phyloP scores from a whole-genome alignment of 2,888 invertebrate genomes.

The Parapristionchus giblindavisi region DNA sequence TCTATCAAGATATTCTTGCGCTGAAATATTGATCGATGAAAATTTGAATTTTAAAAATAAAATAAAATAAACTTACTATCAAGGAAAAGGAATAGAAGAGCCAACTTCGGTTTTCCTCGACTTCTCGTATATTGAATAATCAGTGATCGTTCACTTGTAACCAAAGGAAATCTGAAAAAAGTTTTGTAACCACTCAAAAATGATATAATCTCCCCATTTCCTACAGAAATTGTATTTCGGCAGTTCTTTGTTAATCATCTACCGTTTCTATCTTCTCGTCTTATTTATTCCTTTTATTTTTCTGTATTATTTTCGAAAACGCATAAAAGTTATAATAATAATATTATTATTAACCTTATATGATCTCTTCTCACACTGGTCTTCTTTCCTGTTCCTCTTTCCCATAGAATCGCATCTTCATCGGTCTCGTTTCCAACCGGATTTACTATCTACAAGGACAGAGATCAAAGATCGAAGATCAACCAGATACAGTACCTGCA shows the following conservation, averaged over 20 bases:
- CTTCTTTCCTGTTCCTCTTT: slow-evolving; percentile 45
- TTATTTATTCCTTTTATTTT: not conserved
- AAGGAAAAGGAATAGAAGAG: slow-evolving; percentile 66
- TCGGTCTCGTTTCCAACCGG: slow-evolving; percentile 86
- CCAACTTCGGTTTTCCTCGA: slow-evolving; percentile 61
- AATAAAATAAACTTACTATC: slow-evolving; percentile 53
- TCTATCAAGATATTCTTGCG: slow-evolving; percentile 68
- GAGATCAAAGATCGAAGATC: not conserved
- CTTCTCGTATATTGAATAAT: slow-evolving; percentile 69
- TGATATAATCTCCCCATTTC: too few relatives aligned
- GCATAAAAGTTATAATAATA: not conserved
- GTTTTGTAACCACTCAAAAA: not conserved
- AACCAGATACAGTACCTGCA: slow-evolving; percentile 50
- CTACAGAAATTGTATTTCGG: not conserved
- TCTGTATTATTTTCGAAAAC: not conserved
- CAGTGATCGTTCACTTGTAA: slow-evolving; percentile 76
- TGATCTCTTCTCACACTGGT: slow-evolving; percentile 86
- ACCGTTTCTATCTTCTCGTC: too few relatives aligned
- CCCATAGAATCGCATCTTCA: slow-evolving; percentile 76
- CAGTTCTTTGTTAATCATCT: not conserved
- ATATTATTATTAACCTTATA: slow-evolving; percentile 78
- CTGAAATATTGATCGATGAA: slow-evolving; percentile 47
- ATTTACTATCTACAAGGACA: slow-evolving; percentile 81
- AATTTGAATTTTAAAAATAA: not conserved
- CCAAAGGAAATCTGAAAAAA: slow-evolving; percentile 82